phyloP scores from a whole-genome alignment of 2,113 vertebrate genomes.

The Chiloscyllium plagiosum region DNA sequence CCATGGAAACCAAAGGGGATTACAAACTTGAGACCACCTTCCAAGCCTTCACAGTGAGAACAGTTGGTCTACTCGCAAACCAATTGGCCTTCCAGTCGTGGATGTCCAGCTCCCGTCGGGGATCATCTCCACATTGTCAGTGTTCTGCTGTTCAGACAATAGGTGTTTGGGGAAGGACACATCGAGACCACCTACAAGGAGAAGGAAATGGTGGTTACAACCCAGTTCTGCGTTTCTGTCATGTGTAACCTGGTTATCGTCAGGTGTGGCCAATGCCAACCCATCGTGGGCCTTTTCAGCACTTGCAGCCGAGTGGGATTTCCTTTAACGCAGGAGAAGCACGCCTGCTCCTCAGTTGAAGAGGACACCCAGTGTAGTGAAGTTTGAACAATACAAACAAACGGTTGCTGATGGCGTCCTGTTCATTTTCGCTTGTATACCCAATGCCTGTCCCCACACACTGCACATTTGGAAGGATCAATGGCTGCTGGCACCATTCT shows the following conservation, averaged over 20 bases:
- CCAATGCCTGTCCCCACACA: background rate
- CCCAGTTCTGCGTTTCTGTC: background rate
- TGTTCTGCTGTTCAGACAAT: background rate
- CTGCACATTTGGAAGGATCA: background rate
- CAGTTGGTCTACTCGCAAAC: background rate
- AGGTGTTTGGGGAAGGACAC: background rate
- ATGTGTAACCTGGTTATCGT: background rate
- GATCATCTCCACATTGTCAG: background rate
- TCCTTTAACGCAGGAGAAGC: background rate
- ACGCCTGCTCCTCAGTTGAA: background rate
- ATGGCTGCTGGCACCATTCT: background rate
- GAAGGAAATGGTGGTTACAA: background rate
- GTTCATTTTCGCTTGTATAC: background rate
- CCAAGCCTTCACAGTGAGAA: background rate
- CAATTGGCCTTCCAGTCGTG: background rate
- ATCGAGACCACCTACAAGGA: background rate
- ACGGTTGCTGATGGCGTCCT: background rate
- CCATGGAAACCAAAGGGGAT: slow-evolving; percentile 42
- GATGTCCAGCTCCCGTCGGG: background rate
- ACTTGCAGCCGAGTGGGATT: background rate
- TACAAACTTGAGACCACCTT: slow-evolving; percentile 32
- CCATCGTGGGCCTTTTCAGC: background rate
- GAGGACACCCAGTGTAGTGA: background rate
- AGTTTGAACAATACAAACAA: background rate
- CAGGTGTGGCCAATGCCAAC: background rate